Evolutionary conservation across 2,113 vertebrate species (phyloP), one percentile per base, ranked within the genome.

Genomic region (Carettochelys insculpta): DNA sequence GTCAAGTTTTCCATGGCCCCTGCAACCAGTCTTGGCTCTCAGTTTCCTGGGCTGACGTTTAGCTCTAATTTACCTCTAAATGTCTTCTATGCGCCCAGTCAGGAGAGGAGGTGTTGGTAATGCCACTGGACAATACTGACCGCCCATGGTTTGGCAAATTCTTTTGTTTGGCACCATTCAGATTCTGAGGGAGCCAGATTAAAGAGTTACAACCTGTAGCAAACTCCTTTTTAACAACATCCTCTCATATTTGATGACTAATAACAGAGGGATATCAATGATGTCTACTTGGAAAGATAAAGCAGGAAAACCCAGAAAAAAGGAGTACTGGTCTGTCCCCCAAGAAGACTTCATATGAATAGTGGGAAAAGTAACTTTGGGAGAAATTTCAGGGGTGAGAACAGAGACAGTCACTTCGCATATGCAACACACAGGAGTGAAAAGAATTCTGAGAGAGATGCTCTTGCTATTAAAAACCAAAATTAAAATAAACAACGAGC

Each of bases 391-490:
- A 51, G 76, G 12, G 51, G 61, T n/a, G n/a, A n/a, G n/a, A n/a
- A n/a, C 25, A 81, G 81, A 58, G 27, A 58, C 27, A 90, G 25
- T 73, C 27, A n/a, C 16, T 2, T 2, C 2, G 1, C 38, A 43
- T 16, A 27, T 3, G 41, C 0, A 29, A 53, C 4, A 5, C 0
- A 0, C 1, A 0, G 1, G 71, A 48, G 5, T 56, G 12, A 14
- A 91, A 88, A 86, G 16, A 5, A 3, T 1, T 79, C 47, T 83
- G 38, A 29, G 92, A 92, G 43, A 83, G 58, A 17, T 43, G 75
- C 50, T 77, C 1, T 61, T 25, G 25, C 16, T 41, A 53, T 25
- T 54, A 34, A 82, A 85, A 79, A 83, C 2, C 7, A 48, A 24
- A 90, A 68, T 0, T 76, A 52, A 80, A 29, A 47, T 0, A 77